Evolutionary conservation across 1,140 invertebrate genomes (phyloP).

Genomic region (Arctopsyche grandis): DNA sequence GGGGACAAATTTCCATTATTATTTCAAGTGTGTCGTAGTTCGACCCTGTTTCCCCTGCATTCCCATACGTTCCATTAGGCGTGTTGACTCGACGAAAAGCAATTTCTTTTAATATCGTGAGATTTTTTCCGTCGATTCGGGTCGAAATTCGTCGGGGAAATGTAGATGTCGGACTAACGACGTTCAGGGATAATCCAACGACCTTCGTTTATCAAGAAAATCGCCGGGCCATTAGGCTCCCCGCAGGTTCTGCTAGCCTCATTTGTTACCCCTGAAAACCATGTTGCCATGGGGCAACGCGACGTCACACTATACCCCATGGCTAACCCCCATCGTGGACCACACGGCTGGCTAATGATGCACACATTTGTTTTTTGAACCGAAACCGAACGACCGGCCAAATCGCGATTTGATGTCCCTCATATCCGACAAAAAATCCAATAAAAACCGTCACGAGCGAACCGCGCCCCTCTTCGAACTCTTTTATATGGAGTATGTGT

Average conservation of each 20-base stretch:
- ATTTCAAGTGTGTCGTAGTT: too few species aligned
- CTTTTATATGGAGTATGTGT: too few species aligned
- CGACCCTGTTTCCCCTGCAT: too few species aligned
- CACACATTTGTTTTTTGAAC: neutral
- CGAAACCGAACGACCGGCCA: neutral
- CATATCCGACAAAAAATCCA: neutral
- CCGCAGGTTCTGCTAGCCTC: constrained; percentile 3
- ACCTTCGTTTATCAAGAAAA: constrained; percentile 38
- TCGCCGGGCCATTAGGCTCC: constrained; percentile 22
- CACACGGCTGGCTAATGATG: constrained; percentile 11
- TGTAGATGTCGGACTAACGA: constrained; percentile 24
- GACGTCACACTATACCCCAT: neutral
- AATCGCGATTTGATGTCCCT: neutral
- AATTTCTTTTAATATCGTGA: neutral
- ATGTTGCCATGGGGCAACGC: neutral
- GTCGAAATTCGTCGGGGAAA: constrained; percentile 2
- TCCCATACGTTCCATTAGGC: neutral
- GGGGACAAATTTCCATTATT: too few species aligned
- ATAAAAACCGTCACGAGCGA: neutral
- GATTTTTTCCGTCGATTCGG: neutral
- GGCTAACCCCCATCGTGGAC: neutral
- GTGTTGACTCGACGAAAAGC: neutral
- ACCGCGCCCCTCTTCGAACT: too few species aligned
- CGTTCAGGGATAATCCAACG: constrained; percentile 15
- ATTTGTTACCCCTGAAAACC: neutral